Percentiles rank a stretch among this genome's conserved stretches.
These are phyloP conservation scores for Telmatherina bonti DNA, from an alignment of 2,797 vertebrate genomes.

Conservation along the genomic window DNA sequence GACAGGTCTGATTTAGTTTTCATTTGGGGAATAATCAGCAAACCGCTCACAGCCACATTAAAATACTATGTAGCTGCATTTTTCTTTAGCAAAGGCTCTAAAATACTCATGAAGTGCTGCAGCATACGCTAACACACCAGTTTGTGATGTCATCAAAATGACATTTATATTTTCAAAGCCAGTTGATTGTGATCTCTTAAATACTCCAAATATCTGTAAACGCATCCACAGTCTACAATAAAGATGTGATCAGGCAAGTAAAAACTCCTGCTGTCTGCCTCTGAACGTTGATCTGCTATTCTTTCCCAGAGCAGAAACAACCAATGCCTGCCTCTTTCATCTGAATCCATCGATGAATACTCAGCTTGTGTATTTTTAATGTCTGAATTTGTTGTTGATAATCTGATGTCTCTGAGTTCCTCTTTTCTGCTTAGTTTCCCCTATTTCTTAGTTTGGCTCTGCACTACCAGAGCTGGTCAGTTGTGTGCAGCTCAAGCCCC, in stretches of 20 bases:
- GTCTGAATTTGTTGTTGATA: neutral
- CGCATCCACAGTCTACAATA: conserved; percentile 9
- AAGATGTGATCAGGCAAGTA: conserved; percentile 40
- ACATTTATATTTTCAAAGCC: neutral
- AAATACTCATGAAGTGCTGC: conserved; percentile 60
- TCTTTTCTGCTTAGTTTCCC: neutral
- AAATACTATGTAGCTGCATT: conserved; percentile 52
- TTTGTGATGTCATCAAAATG: conserved; percentile 41
- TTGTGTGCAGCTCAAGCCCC: conserved; percentile 19
- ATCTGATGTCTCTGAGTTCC: conserved; percentile 12
- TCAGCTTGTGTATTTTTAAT: too few relatives aligned
- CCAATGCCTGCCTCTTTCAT: too few relatives aligned
- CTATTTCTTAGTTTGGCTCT: conserved; percentile 9
- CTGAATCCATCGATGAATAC: too few relatives aligned
- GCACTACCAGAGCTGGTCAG: conserved; percentile 14
- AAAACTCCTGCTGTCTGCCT: conserved; percentile 27
- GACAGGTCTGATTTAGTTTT: conserved; percentile 68
- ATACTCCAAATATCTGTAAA: conserved; percentile 2
- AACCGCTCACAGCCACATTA: conserved; percentile 50
- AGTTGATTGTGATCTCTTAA: neutral
- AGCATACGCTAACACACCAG: conserved; percentile 14
- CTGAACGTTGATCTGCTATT: conserved; percentile 14
- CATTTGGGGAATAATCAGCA: conserved; percentile 63
- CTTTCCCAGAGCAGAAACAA: neutral
- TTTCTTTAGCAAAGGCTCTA: conserved; percentile 41